Base-by-base conservation (phyloP, 2,888 invertebrate species). In the Thecophora atra region DNA sequence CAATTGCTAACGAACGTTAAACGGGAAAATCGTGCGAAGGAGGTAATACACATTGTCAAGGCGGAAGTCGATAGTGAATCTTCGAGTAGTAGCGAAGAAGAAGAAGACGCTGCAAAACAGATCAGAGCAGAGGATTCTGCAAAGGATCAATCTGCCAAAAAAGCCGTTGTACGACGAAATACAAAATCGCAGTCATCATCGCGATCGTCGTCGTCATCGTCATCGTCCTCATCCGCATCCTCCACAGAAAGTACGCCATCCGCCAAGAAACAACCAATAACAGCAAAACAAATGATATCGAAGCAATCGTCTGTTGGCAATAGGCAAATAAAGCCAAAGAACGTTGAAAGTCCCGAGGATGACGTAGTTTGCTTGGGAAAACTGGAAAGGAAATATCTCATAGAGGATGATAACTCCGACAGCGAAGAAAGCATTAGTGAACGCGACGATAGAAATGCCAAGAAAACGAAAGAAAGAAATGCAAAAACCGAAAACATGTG, bases 331-430 rank as follows among this genome's bases (percentile, higher is more conserved):
- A 17, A 58, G 17, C 6, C 64, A 15, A 79, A 73, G 21, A 75
- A 47, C 5, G 17, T 73, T 0, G 77, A 75, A 37, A 75, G 71
- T 70, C 3, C 71, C 0, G 82, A 82, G 64, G 83, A 85, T 17
- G 85, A 86, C 70, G 84, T 85, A 7, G 79, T 86, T 6, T 86
- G 84, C 42, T 70, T 86, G 44, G 85, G 85, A 1, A 76, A 79
- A 26, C 54, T 78, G 6, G 78, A 77, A 17, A 80, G 78, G 0
- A 78, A 79, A 37, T 81, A 76, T 60, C 72, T 76, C 2, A 76
- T 84, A 17, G 80, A 81, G 3, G 85, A 83, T 63, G 83, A 84
- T 15, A 80, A 78, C 15, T 42, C 72, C 2, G 69, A 71, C 3
- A 42, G 56, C 8, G 71, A 74, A 5, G 72, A 74, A 13, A 73